These are phyloP conservation scores for Montipora sp. DNA, from an alignment of 64 coral and sea anemone genomes.

Conservation along the genomic window DNA sequence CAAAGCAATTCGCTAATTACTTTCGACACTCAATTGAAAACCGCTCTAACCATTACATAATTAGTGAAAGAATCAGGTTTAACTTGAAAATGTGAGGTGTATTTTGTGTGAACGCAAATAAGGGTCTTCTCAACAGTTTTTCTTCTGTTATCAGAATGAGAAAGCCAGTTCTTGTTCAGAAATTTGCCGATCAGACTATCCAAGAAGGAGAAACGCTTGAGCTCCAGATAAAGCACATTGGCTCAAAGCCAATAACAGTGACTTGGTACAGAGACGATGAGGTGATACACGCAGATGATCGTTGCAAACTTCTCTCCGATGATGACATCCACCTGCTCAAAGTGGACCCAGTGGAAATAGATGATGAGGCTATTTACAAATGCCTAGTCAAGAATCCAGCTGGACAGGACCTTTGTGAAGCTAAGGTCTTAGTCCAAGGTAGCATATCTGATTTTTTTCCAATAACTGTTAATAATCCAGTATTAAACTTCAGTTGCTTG, in stretches of 20 bases:
- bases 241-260: slow-evolving; percentile 67
- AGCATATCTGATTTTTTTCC: not conserved
- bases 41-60: too few relatives aligned
- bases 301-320: slow-evolving; percentile 39
- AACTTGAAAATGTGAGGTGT: too few relatives aligned
- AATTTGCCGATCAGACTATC: slow-evolving; percentile 41
- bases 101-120: too few relatives aligned
- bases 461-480: too few relatives aligned
- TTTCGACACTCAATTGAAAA: too few relatives aligned
- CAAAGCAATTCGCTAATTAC: too few relatives aligned
- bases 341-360: slow-evolving; percentile 57
- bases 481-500: too few relatives aligned
- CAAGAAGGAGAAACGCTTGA: slow-evolving; percentile 55
- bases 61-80: too few relatives aligned
- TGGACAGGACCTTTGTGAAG: slow-evolving; percentile 75
- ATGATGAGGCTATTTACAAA: slow-evolving; percentile 83
- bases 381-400: slow-evolving; percentile 77
- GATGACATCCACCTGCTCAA: slow-evolving; percentile 58
- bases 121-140: not conserved
- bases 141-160: not conserved
- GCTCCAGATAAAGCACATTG: slow-evolving; percentile 58
- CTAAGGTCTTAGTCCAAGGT: slow-evolving; percentile 91
- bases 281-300: slow-evolving; percentile 52
- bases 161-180: slow-evolving; percentile 41
- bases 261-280: slow-evolving; percentile 78